Base-by-base conservation (phyloP, 2,797 vertebrate species). In the Poeciliopsis infans region DNA sequence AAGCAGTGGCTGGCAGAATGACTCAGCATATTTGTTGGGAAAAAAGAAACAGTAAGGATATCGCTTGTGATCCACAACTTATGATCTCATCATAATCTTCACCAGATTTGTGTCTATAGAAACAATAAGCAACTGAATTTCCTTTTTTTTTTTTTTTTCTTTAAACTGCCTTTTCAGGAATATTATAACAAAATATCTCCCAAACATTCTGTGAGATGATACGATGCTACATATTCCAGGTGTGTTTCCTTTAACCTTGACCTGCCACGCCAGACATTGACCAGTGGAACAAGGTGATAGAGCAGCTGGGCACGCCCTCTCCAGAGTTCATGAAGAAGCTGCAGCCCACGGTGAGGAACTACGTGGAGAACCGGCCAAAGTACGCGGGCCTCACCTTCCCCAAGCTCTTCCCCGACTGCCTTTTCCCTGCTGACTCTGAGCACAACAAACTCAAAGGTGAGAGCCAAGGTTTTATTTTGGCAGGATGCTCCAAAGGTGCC, bases 401-500 rank as follows among this genome's bases (percentile, higher is more conserved):
- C 78, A 99, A 99, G 88, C 98, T 99, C 76, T 99, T 99, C 86
- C 98, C 98, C 5, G 98, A 99, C 91, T 99, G 98, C 89, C 97
- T 99, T 84, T 99, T 99, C 92, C 98, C 98, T 49, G 98, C 98
- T 1, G 98, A 99, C 94, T 99, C 98, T 0, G 98, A 99, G 96
- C 98, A 99, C 97, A 99, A 99, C 96, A 99, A 99, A 96, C 97
- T 99, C 92, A 99, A 99, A 98, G 98, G 98, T 99, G 94, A 85
- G 96, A 49, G 25, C 6, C 55, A 28, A 25, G 45, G 16, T 23
- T 45, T 31, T 18, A 55, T 7, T 3, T 4, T 53, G 31, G 20
- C 25, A 0, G 4, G 5, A 51, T 72, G 70, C 70, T 11, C 28
- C 8, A 72, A 47, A 31, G 41, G 7, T n/a, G 25, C 25, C 12